These are phyloP conservation scores for Drosophila mimica DNA, from an alignment of 2,888 invertebrate species.

Conservation along the genomic window DNA sequence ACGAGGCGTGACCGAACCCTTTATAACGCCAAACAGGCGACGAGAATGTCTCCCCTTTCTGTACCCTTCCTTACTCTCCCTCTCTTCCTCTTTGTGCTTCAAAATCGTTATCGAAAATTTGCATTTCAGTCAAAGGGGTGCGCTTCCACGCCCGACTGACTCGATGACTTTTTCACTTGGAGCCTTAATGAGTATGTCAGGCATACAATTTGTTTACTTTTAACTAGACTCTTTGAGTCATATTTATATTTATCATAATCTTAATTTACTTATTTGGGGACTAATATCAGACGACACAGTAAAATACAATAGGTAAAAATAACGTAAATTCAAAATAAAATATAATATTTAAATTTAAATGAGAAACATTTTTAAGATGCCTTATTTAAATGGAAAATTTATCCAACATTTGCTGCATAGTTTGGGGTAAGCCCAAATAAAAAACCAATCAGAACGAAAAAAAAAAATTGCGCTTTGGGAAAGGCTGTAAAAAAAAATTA, in stretches of 20 bases:
- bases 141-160: background rate
- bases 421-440: background rate
- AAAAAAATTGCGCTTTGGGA: background rate
- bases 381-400: background rate
- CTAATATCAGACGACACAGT: background rate
- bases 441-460: background rate
- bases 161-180: slow-evolving; percentile 27
- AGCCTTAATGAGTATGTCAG: slow-evolving; percentile 25
- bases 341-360: background rate
- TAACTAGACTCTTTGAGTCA: background rate
- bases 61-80: background rate
- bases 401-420: background rate
- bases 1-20: slow-evolving; percentile 53
- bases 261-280: background rate
- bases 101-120: slow-evolving; percentile 59
- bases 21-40: slow-evolving; percentile 26
- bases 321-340: background rate
- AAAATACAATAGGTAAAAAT: background rate
- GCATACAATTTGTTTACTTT: slow-evolving; percentile 1
- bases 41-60: background rate
- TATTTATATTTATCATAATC: background rate
- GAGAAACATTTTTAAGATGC: background rate
- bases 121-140: slow-evolving; percentile 41
- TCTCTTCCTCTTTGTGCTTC: background rate
- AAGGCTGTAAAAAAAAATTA: background rate